phyloP scores from a whole-genome alignment of 1,140 invertebrate species.

The Trichoplusia ni region DNA sequence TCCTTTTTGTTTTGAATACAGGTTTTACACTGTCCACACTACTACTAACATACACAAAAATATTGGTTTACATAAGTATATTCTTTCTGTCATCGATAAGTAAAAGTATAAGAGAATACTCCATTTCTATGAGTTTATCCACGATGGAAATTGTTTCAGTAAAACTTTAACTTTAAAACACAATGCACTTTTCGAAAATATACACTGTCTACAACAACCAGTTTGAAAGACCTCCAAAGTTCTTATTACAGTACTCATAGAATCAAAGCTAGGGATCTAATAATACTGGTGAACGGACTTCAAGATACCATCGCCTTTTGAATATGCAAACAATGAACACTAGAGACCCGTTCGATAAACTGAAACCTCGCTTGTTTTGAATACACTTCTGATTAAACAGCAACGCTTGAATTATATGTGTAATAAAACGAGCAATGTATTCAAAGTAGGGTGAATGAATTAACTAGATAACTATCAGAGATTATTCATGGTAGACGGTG shows the following conservation, averaged over 20 bases:
- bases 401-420: not conserved
- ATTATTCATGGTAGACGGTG: constrained; percentile 7
- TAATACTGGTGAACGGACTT: constrained; percentile 5
- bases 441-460: not conserved
- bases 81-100: too few species aligned
- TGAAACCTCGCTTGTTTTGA: constrained; percentile 3
- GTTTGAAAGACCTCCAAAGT: constrained; percentile 5
- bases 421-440: constrained; percentile 17
- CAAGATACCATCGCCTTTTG: constrained; percentile 39
- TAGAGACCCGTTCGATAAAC: constrained; percentile 26
- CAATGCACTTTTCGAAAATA: constrained; percentile 16
- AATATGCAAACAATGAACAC: constrained; percentile 47
- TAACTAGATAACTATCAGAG: constrained; percentile 1
- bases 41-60: too few species aligned
- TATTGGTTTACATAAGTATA: too few species aligned
- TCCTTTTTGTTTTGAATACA: too few species aligned
- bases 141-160: not conserved
- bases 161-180: constrained; percentile 21
- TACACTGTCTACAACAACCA: not conserved
- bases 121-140: not conserved
- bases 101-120: not conserved
- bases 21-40: too few species aligned
- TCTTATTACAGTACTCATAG: not conserved
- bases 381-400: constrained; percentile 28
- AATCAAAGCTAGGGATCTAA: constrained; percentile 10